These are phyloP conservation scores for Bugulina stolonifera DNA, from an alignment of 2,888 invertebrate genomes.

Conservation along the genomic window DNA sequence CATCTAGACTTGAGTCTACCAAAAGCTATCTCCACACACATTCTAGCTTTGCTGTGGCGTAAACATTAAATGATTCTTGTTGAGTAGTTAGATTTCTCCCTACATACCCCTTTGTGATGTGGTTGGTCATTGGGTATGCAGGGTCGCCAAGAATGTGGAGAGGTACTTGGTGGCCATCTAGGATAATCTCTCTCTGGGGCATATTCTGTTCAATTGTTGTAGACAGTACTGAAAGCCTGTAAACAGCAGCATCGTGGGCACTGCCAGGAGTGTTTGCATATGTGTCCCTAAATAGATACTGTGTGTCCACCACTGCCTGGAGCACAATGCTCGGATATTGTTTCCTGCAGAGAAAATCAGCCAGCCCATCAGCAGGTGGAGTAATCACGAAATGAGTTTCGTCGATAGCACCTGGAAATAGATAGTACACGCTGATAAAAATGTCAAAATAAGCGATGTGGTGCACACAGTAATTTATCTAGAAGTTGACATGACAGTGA, in stretches of 20 bases:
- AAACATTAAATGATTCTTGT: background rate
- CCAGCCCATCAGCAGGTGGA: background rate
- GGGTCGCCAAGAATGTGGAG: slow-evolving; percentile 3
- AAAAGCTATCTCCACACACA: slow-evolving; percentile 5
- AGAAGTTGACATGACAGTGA: no score
- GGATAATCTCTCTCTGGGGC: background rate
- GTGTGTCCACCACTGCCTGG: background rate
- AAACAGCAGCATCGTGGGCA: background rate
- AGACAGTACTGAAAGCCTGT: background rate
- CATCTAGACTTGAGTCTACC: background rate
- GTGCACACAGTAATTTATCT: no score
- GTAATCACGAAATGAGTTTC: background rate
- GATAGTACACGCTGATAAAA: no score
- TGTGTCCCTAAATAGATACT: background rate
- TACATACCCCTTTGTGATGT: background rate
- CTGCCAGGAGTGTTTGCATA: background rate
- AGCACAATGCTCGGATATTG: background rate
- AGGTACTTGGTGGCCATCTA: background rate
- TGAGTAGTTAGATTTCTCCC: background rate
- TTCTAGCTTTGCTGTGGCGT: background rate
- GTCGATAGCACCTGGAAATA: background rate
- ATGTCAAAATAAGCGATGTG: no score
- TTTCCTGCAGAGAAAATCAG: background rate
- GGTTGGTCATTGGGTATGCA: background rate
- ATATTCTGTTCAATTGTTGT: background rate